A percentile compares a stretch with the other conserved stretches of the same genome.
These are phyloP conservation scores for Polypedilum vanderplanki DNA, from an alignment of 1,140 invertebrate genomes.

Conservation along the genomic window DNA sequence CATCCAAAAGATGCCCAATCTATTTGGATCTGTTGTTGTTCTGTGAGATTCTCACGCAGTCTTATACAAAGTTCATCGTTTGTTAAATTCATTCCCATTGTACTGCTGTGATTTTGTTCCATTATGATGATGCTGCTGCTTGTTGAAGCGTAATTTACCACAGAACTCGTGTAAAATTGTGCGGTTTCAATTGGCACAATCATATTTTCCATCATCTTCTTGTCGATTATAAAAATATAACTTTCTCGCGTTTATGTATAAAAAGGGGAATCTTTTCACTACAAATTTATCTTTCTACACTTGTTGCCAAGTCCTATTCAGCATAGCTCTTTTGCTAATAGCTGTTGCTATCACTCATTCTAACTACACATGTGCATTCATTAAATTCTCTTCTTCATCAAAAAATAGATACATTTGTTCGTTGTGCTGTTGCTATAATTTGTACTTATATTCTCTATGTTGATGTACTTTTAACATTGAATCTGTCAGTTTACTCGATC, in stretches of 20 bases:
- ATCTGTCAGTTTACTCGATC: no score
- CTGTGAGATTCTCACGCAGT: conserved; percentile 5
- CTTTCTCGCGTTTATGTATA: neutral
- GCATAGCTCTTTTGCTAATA: neutral
- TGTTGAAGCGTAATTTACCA: conserved; percentile 15
- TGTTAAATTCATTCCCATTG: conserved; percentile 1
- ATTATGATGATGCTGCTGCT: neutral
- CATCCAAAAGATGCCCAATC: neutral
- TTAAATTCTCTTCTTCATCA: no score
- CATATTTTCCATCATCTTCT: conserved; percentile 9
- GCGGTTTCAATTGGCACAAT: conserved; percentile 23
- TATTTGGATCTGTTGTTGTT: neutral
- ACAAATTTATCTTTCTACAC: neutral
- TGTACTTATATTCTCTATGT: no score
- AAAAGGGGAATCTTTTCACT: neutral
- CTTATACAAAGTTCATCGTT: conserved; percentile 13
- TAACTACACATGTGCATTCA: no score
- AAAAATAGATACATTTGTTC: no score
- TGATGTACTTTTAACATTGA: no score
- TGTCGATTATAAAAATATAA: neutral
- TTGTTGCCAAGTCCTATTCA: neutral
- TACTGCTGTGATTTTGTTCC: neutral
- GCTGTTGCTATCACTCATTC: no score
- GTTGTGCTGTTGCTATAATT: no score
- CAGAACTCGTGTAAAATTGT: conserved; percentile 18